These are phyloP conservation scores for Drosophila pruinosa DNA, from an alignment of 1,140 invertebrate genomes.

Conservation along the genomic window DNA sequence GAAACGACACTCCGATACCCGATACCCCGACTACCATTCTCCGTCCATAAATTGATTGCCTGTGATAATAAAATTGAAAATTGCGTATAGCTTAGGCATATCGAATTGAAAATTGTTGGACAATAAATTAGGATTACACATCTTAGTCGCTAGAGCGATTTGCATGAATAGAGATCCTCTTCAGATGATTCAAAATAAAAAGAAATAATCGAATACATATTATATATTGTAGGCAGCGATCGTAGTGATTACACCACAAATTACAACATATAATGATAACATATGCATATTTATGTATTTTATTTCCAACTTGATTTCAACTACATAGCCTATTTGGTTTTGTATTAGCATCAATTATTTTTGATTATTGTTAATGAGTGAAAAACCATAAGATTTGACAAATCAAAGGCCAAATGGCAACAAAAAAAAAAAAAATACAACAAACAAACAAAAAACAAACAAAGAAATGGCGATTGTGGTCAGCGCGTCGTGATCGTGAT, in stretches of 20 bases:
- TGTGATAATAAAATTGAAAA: no score
- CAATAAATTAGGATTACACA: no score
- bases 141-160: neutral
- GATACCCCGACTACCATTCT: no score
- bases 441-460: constrained; percentile 6
- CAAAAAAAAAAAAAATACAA: constrained; percentile 38
- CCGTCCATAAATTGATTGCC: no score
- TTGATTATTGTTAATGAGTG: constrained; percentile 55
- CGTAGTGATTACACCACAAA: constrained; percentile 21
- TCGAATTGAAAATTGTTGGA: no score
- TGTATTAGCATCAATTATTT: constrained; percentile 48
- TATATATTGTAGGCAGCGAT: neutral
- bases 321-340: constrained; percentile 29
- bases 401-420: constrained; percentile 21
- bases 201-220: neutral
- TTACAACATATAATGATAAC: constrained; percentile 31
- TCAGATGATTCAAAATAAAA: neutral
- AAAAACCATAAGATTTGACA: constrained; percentile 38
- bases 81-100: no score
- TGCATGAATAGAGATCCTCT: constrained; percentile 5
- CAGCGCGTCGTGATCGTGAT: constrained; percentile 40
- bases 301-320: constrained; percentile 22
- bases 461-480: constrained; percentile 44
- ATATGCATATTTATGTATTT: constrained; percentile 44
- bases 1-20: no score